Conservation (phyloP, 2,888 invertebrate genomes). For the Notodonta ziczac region DNA sequence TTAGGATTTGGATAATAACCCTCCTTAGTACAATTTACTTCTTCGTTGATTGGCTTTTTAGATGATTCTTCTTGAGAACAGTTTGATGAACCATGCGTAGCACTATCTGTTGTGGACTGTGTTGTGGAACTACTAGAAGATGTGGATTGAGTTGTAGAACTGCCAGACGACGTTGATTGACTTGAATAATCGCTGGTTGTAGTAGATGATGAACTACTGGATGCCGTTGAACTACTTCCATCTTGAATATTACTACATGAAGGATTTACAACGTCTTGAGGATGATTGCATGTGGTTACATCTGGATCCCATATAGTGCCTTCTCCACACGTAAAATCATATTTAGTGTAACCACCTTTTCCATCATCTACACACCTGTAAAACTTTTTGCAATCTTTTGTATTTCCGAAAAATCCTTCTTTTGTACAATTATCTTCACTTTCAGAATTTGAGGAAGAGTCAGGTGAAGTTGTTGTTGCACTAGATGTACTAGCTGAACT, state of each 20-base stretch:
- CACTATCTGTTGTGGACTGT: conserved; percentile 42
- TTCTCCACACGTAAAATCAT: conserved; percentile 87
- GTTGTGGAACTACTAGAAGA: conserved; percentile 11
- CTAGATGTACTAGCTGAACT: conserved; percentile 27
- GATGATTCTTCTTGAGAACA: conserved; percentile 53
- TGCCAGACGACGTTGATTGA: conserved; percentile 17
- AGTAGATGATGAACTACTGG: conserved; percentile 13
- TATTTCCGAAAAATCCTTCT: conserved; percentile 87
- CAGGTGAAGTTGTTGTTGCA: conserved; percentile 27
- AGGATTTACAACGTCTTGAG: conserved; percentile 66
- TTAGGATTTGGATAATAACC: conserved; percentile 86
- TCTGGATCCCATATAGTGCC: conserved; percentile 89
- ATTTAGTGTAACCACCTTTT: conserved; percentile 83
- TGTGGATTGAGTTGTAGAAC: conserved; percentile 18
- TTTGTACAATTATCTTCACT: conserved; percentile 69
- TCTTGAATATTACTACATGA: conserved; percentile 55
- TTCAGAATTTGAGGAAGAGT: conserved; percentile 7
- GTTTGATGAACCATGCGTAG: conserved; percentile 44
- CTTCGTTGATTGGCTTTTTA: conserved; percentile 54
- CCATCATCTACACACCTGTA: conserved; percentile 87
- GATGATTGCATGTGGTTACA: conserved; percentile 74
- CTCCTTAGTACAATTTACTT: conserved; percentile 80
- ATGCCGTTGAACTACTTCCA: conserved; percentile 25
- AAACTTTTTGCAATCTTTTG: conserved; percentile 86
- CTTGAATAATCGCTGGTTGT: conserved; percentile 22